Evolutionary conservation across 2,797 vertebrate species (phyloP).

Genomic region (Pterois miles): DNA sequence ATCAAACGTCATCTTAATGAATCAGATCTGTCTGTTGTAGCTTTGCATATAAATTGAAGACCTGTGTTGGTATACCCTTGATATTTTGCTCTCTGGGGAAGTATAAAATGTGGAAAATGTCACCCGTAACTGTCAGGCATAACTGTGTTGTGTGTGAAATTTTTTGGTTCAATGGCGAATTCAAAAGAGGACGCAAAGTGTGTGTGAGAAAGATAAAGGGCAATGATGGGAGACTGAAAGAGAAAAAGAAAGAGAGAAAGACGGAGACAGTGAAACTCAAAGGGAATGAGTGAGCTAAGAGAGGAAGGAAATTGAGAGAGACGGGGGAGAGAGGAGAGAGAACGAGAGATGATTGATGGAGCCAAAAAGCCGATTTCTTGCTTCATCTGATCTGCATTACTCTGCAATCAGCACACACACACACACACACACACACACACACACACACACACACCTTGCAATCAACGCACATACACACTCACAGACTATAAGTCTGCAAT

Average conservation of each 20-base stretch:
- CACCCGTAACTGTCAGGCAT: constrained; percentile 50
- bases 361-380: constrained; percentile 80
- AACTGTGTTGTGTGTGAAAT: constrained; percentile 51
- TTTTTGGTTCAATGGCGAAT: constrained; percentile 47
- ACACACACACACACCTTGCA: constrained; percentile 49
- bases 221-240: constrained; percentile 30
- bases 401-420: constrained; percentile 73
- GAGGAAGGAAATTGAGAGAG: constrained; percentile 41
- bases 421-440: constrained; percentile 22
- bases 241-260: constrained; percentile 28
- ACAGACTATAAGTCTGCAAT: constrained; percentile 69
- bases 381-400: constrained; percentile 83
- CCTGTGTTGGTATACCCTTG: not conserved
- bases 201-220: constrained; percentile 59
- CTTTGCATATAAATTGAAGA: constrained; percentile 19
- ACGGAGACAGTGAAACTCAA: constrained; percentile 23
- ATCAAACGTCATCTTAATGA: constrained; percentile 16
- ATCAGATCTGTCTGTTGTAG: constrained; percentile 21
- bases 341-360: constrained; percentile 76
- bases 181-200: constrained; percentile 51
- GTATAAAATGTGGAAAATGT: constrained; percentile 55
- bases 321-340: constrained; percentile 39
- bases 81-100: constrained; percentile 36
- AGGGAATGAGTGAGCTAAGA: constrained; percentile 45
- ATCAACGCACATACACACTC: constrained; percentile 56